Evolutionary conservation across 2,113 vertebrate species (phyloP).

Genomic region (Arenaria interpres): DNA sequence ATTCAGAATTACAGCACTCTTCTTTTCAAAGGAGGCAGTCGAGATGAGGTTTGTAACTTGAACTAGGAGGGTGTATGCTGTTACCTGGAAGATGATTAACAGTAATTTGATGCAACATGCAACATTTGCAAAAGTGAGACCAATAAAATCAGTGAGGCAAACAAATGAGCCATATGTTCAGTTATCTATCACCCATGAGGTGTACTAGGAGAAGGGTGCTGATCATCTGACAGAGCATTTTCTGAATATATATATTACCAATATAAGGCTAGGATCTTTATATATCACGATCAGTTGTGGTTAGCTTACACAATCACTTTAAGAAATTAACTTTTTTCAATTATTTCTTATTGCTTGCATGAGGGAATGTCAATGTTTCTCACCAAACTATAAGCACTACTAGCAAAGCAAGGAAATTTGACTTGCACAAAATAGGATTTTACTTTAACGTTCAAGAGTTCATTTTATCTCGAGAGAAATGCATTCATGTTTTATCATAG

Average conservation of each 20-base stretch:
- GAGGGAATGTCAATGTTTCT: not conserved
- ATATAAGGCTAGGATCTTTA: not conserved
- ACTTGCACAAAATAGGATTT: not conserved
- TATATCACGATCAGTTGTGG: rapidly evolving
- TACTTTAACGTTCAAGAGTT: not conserved
- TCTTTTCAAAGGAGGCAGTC: not conserved
- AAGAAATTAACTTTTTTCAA: not conserved
- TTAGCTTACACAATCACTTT: not conserved
- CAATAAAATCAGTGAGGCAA: slow-evolving; percentile 34
- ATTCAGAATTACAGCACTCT: slow-evolving; percentile 9
- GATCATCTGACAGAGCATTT: not conserved
- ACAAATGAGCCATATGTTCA: slow-evolving; percentile 43
- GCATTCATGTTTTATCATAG: not conserved
- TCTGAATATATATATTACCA: not conserved
- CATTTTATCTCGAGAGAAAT: not conserved
- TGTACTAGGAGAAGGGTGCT: not conserved
- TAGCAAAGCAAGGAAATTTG: not conserved
- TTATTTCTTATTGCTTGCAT: not conserved
- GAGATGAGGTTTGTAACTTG: not conserved
- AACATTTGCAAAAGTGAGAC: slow-evolving; percentile 34
- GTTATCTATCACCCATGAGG: not conserved
- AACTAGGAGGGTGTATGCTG: not conserved
- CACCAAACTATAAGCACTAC: not conserved
- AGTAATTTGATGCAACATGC: not conserved
- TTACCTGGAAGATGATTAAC: slow-evolving; percentile 19